These are phyloP conservation scores for Dryobota labecula DNA, from an alignment of 2,888 invertebrate species.

Conservation along the genomic window DNA sequence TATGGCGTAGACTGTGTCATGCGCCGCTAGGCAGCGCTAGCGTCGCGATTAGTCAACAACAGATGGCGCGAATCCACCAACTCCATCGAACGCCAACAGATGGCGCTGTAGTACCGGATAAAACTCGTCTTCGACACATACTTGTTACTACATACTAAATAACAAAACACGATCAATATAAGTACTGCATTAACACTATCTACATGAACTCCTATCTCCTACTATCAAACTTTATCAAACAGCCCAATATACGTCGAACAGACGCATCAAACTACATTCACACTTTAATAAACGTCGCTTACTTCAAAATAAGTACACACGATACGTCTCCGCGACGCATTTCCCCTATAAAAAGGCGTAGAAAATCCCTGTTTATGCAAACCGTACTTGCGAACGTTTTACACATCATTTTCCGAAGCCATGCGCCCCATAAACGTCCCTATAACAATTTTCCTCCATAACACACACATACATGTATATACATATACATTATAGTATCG, in stretches of 20 bases:
- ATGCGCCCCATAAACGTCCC: conserved; percentile 61
- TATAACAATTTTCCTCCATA: conserved; percentile 69
- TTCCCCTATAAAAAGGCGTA: conserved; percentile 53
- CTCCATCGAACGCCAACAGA: too few species aligned
- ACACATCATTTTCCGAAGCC: conserved; percentile 67
- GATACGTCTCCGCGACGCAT: conserved; percentile 32
- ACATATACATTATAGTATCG: conserved; percentile 4
- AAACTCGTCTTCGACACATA: too few species aligned
- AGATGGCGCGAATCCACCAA: too few species aligned
- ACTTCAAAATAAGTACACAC: conserved; percentile 34
- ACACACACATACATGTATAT: conserved; percentile 26
- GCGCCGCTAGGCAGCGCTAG: too few species aligned
- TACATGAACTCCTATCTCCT: conserved; percentile 22
- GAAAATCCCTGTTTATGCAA: conserved; percentile 62
- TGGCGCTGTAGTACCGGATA: too few species aligned
- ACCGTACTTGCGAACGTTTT: conserved; percentile 62
- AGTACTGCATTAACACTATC: conserved; percentile 16
- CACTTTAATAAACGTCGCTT: conserved; percentile 46
- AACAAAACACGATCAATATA: conserved; percentile 27
- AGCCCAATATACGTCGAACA: conserved; percentile 23
- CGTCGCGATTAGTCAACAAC: too few species aligned
- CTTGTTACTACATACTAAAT: neutral
- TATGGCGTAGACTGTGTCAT: too few species aligned
- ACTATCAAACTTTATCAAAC: conserved; percentile 32
- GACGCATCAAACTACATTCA: conserved; percentile 31